Conservation (phyloP, 2,888 invertebrate species). For the Campoletis raptor region DNA sequence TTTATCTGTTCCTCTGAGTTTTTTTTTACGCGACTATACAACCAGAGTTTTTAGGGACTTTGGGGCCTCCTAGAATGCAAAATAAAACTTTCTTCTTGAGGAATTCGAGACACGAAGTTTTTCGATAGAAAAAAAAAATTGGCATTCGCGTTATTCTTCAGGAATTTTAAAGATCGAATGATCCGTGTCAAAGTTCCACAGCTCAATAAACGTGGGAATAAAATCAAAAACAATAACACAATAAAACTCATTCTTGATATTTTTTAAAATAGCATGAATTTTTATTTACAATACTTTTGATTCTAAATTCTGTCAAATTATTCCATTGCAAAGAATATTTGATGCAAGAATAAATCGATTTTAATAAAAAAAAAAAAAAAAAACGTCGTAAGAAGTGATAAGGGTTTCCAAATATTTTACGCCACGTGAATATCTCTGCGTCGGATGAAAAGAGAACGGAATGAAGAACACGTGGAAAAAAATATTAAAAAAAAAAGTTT, state of each 20-base stretch:
- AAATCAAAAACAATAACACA: not conserved
- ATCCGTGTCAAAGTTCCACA: not conserved
- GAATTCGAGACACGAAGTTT: not conserved
- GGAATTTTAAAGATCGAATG: not conserved
- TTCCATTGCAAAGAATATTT: no score
- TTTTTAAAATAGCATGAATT: not conserved
- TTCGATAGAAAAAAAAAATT: not conserved
- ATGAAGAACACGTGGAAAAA: no score
- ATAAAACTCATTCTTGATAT: not conserved
- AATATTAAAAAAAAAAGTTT: not conserved
- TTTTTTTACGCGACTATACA: not conserved
- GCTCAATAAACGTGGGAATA: not conserved
- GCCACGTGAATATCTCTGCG: no score
- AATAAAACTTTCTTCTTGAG: constrained; percentile 20
- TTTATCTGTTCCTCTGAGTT: no score
- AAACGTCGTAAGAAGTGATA: no score
- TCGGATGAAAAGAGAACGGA: no score
- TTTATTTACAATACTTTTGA: not conserved
- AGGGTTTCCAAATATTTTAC: no score
- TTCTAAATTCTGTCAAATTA: not conserved
- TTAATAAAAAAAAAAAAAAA: no score
- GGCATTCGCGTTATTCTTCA: not conserved
- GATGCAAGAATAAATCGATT: no score
- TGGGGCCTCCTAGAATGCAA: not conserved
- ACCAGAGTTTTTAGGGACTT: not conserved